Evolutionary conservation across 2,888 invertebrate genomes (phyloP).

Genomic region (Phytoseiulus persimilis): DNA sequence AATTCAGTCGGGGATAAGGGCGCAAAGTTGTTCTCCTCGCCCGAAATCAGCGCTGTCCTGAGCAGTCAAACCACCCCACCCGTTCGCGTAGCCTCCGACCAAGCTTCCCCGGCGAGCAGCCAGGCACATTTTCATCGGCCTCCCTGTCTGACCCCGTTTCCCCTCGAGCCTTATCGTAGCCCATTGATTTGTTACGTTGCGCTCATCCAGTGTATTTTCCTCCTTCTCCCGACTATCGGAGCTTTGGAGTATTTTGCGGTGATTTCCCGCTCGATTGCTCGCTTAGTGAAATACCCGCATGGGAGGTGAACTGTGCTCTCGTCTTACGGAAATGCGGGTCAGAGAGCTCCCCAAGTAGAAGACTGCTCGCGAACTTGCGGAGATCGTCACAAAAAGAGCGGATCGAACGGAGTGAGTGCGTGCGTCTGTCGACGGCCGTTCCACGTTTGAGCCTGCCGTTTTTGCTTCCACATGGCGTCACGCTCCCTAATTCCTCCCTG

Average conservation of each 20-base stretch:
- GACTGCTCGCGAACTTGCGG: background rate
- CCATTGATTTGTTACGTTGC: background rate
- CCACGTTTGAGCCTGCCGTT: background rate
- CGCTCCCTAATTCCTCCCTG: background rate
- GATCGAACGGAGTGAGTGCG: background rate
- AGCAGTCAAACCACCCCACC: background rate
- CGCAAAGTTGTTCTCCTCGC: too few species aligned
- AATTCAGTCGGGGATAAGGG: too few species aligned
- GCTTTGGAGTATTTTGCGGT: background rate
- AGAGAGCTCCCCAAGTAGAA: background rate
- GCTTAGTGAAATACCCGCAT: background rate
- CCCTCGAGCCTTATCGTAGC: background rate
- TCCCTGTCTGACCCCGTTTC: background rate
- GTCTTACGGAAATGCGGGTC: background rate
- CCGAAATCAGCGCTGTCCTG: too few species aligned
- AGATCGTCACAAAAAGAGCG: background rate
- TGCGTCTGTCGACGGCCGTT: background rate
- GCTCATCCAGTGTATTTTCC: background rate
- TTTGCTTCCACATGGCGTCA: background rate
- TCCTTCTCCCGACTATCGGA: background rate
- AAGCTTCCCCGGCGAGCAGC: background rate
- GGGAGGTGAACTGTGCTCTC: background rate
- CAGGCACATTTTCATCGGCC: background rate
- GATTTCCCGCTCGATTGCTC: background rate
- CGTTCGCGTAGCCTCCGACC: background rate